These are phyloP conservation scores for Eudorcas thomsonii DNA, from an alignment of 2,113 vertebrate species.

Conservation along the genomic window DNA sequence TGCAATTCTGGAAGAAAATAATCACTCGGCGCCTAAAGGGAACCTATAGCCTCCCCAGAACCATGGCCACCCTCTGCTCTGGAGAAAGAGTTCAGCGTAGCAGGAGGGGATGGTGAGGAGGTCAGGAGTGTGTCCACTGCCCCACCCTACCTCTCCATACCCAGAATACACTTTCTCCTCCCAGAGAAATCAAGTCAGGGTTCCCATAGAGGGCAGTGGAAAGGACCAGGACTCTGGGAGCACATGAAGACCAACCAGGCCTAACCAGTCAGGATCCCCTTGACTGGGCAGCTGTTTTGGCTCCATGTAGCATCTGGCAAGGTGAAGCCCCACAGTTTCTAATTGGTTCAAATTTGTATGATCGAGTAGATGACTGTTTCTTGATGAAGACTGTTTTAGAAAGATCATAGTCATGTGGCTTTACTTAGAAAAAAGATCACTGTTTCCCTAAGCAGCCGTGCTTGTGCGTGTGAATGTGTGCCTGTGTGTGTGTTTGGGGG, in stretches of 20 bases:
- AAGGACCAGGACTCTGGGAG: not conserved
- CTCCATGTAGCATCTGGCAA: not conserved
- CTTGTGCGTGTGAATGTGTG: not conserved
- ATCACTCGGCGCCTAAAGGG: not conserved
- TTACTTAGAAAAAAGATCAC: not conserved
- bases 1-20: not conserved
- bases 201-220: not conserved
- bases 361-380: not conserved
- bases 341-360: not conserved
- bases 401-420: not conserved
- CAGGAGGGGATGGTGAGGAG: not conserved
- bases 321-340: not conserved
- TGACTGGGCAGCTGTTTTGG: not conserved
- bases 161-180: not conserved
- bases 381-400: not conserved
- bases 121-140: not conserved
- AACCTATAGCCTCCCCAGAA: not conserved
- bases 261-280: not conserved
- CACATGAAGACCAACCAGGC: rapidly evolving
- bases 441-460: not conserved
- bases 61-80: not conserved
- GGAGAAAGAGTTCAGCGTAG: not conserved
- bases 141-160: not conserved
- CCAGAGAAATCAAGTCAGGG: not conserved
- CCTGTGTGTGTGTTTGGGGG: not conserved